Percentiles rank a stretch among this genome's conserved stretches.
phyloP scores from a whole-genome alignment of 2,113 vertebrate genomes.

The Marcusenius ussheri region DNA sequence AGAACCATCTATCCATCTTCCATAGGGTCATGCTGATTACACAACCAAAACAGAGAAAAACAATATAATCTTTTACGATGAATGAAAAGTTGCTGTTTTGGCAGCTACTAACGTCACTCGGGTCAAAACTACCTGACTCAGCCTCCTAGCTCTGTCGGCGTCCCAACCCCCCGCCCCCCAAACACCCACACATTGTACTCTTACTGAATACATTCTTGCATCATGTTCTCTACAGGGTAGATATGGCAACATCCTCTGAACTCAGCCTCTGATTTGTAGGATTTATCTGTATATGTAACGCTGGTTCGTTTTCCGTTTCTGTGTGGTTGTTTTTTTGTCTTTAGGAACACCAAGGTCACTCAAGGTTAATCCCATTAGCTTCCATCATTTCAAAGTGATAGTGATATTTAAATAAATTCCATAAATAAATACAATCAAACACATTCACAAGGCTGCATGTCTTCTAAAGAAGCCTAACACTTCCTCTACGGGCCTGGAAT shows the following conservation, averaged over 20 bases:
- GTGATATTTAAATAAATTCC: slow-evolving; percentile 11
- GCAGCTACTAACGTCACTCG: neutral
- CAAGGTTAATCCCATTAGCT: neutral
- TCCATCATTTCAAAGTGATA: neutral
- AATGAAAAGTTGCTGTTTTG: neutral
- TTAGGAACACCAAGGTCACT: neutral
- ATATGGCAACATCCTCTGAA: neutral
- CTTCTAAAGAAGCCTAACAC: neutral
- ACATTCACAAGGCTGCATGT: neutral
- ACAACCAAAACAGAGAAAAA: neutral
- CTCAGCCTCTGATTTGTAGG: neutral
- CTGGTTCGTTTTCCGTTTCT: neutral
- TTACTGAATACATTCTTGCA: neutral
- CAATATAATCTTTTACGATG: neutral
- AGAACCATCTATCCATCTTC: neutral
- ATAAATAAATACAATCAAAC: neutral
- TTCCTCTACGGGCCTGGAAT: neutral
- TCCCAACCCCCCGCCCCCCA: neutral
- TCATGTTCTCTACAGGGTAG: neutral
- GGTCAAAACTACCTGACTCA: neutral
- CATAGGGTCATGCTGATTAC: neutral
- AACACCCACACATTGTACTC: neutral
- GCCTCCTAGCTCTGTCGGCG: neutral
- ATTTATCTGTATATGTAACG: neutral
- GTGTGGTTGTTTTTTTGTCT: neutral